Base-by-base conservation (phyloP, 2,888 invertebrate genomes). In the Drepana falcataria region DNA sequence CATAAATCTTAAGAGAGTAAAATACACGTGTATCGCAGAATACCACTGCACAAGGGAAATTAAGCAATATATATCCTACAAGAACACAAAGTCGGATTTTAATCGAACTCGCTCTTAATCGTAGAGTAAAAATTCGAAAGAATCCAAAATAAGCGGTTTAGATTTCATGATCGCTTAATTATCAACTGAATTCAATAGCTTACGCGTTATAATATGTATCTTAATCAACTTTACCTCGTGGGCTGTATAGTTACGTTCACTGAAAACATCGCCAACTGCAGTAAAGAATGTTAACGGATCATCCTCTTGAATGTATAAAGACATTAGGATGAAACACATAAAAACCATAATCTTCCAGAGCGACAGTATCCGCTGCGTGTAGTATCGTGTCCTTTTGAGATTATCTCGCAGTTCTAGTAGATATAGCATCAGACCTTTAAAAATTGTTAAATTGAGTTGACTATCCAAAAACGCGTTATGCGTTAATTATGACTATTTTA, bases 341-440 rank as follows among this genome's bases (percentile, higher is more conserved):
- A 97, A 97, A 2, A 96, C 78, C 0, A 93, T 48, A 54, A 96
- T 94, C 85, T 98, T 97, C 93, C 96, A 94, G 33, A 96, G 64
- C 0, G 97, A 93, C 2, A 96, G 89, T 52, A 94, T 91, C 47
- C 94, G 90, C 73, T 97, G 96, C 0, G 94, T 93, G 69, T 95
- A 94, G 68, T 96, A 95, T 35, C 95, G 93, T 37, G 93, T 92
- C 64, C 87, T 88, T 61, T 94, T 93, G n/a, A 96, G 82, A 41
- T 92, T 90, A 55, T 89, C 82, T 53, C 92, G 92, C 4, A 93
- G 69, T 53, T 75, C 78, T 73, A 55, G 88, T 83, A 83, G 92
- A 73, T 64, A 75, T 65, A 73, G 73, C 71, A 67, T 87, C 60
- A 59, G 77, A 51, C 58, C 85, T 92, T 81, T 4, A 37, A 37